A percentile compares a stretch with the other conserved stretches of the same genome.
Evolutionary conservation across 2,113 vertebrate species (phyloP).

Genomic region (Himantopus leucocephalus): DNA sequence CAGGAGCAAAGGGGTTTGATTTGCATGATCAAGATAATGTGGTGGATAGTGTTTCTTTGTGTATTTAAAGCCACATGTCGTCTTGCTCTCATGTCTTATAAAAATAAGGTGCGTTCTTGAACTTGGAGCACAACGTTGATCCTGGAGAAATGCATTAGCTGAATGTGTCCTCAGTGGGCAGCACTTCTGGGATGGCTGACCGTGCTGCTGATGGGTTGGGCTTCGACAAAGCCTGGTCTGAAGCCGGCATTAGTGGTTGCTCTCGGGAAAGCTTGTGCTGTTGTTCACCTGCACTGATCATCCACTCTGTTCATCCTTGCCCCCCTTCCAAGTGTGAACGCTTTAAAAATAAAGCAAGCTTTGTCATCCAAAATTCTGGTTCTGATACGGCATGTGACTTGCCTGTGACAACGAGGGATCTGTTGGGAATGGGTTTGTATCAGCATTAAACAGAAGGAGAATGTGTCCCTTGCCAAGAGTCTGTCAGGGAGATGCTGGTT

Average conservation of each 20-base stretch:
- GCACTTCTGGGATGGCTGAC: no score
- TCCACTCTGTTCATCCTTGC: not conserved
- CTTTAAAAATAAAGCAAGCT: not conserved
- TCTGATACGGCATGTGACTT: not conserved
- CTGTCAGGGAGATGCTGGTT: not conserved
- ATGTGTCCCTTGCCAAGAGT: not conserved
- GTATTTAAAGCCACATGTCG: not conserved
- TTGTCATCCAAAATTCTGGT: not conserved
- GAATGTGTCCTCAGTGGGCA: no score
- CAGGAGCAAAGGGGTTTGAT: not conserved
- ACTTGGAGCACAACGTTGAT: not conserved
- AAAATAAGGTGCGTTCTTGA: not conserved
- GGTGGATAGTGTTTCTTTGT: not conserved
- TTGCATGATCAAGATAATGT: not conserved
- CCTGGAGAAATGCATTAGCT: no score
- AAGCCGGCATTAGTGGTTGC: not conserved
- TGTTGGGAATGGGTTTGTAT: not conserved
- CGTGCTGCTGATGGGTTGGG: no score
- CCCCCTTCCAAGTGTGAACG: fast-evolving
- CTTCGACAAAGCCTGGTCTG: not conserved
- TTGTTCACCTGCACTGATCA: not conserved
- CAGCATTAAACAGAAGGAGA: not conserved
- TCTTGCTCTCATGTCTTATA: not conserved
- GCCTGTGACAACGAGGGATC: not conserved
- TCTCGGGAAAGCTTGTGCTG: not conserved